Evolutionary conservation across 1,140 invertebrate species (phyloP), one percentile per base, ranked within the genome.

Genomic region (Meloidogyne hapla): DNA sequence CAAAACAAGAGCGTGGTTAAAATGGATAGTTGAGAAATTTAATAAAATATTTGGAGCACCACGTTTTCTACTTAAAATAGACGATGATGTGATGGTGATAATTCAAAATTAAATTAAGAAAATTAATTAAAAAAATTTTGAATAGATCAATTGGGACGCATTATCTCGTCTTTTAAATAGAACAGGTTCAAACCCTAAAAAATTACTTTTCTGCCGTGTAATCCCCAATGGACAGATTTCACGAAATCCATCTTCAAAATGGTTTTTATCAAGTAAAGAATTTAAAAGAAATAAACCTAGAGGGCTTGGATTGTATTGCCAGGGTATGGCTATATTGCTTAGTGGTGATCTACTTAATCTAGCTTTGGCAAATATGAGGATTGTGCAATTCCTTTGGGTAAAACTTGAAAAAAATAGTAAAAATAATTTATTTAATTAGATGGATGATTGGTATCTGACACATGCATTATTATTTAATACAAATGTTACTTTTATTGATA

Each of bases 401-500:
- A 63, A 73, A n/a, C 6, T 62, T 33, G n/a, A n/a, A 63, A 6
- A 8, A 0, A 1, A 33, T 40, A 40, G 18, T 48, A 9, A 26
- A 18, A n/a, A 68, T 21, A 4, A 4, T 13, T 28, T 56, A 25
- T 21, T 23, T 33, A 63, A 72, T 21, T 38, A 81, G 80, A 81
- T 80, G 79, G 80, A 80, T 48, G 79, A 81, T 25, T 81, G 80
- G 80, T 81, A 81, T 38, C 56, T 79, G 2, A 82, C 80, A 2
- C 77, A 76, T 45, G 80, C 77, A 23, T 56, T 82, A 21, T 48
- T 82, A 9, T 64, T 80, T 13, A 66, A 69, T 15, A 72, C 74
- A 12, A 63, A 62, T 38, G 77, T 74, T 1, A 78, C 69, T n/a
- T 82, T 76, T 45, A 63, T 82, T 40, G 80, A 82, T 38, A 69